Base-by-base conservation (phyloP, 2,113 vertebrate species). In the Megaleporinus macrocephalus region DNA sequence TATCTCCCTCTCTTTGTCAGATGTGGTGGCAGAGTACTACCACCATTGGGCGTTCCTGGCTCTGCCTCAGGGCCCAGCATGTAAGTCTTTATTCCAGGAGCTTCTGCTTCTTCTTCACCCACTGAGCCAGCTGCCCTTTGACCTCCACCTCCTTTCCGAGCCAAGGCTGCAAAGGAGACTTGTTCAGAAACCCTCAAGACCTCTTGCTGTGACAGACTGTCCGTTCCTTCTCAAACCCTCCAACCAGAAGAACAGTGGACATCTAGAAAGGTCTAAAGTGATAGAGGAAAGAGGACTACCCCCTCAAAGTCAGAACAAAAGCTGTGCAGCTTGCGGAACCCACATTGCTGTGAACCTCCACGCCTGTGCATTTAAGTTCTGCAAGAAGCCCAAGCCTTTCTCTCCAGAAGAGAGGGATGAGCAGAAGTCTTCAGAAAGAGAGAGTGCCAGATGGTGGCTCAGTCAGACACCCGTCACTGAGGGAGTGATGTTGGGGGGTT, bases 81-180 rank as follows among this genome's bases (percentile, higher is more conserved):
- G 96, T 87, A 94, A 93, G 41, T 90, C 95, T 41, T 90, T 97
- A 82, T 96, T 98, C 0, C 96, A 98, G 87, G 97, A 99, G 88
- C 94, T 99, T 27, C 94, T 98, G 13, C 94, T 98, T 53, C 90
- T 98, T 62, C 93, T 99, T 0, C 98, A 98, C 88, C 98, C 98
- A 0, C 95, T 99, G 27, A 96, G 96, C 5, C 91, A 96, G 80
- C 88, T 99, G 82, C 97, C 97, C 81, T 99, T 99, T 90, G 95
- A 96, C 90, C 94, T 99, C 15, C 96, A 98, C 90, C 87, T 98
- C 47, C 95, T 98, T 4, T 96, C 97, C 0, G 96, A 99, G 90
- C 92, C 96, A 59, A 93, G 90, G 79, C 91, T 97, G 82, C 92
- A 95, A 30, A 94, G 92, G 69, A 92, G 93, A 69, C 93, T 15